Evolutionary conservation across 2,113 vertebrate species (phyloP).

Genomic region (Dipodomys ordii): DNA sequence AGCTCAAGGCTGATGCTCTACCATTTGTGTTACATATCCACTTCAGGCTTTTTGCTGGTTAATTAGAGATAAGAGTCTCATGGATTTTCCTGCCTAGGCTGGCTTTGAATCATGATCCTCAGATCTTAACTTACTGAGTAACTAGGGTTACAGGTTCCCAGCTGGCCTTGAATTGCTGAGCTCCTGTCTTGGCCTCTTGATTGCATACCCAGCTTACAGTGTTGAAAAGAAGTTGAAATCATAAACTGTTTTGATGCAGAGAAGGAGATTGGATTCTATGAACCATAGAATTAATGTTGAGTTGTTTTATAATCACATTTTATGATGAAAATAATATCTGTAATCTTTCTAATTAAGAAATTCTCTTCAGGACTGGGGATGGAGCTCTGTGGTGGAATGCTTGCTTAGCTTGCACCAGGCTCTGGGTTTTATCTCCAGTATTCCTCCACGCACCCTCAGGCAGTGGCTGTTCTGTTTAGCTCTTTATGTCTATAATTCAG

Average conservation of each 20-base stretch:
- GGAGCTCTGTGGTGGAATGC: background rate
- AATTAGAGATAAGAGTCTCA: too few relatives aligned
- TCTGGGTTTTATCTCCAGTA: background rate
- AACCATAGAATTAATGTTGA: slow-evolving; percentile 27
- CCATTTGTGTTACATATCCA: too few relatives aligned
- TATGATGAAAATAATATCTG: slow-evolving; percentile 1
- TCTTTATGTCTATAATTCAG: slow-evolving; percentile 20
- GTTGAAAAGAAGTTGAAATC: slow-evolving; percentile 20
- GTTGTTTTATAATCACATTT: slow-evolving; percentile 42
- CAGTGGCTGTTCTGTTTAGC: background rate
- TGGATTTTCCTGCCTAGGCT: too few relatives aligned
- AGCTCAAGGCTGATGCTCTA: too few relatives aligned
- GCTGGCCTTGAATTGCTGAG: too few relatives aligned
- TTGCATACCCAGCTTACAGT: too few relatives aligned
- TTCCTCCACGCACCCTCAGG: background rate
- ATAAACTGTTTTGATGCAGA: background rate
- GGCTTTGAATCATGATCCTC: too few relatives aligned
- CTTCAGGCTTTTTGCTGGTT: too few relatives aligned
- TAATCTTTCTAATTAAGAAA: slow-evolving; percentile 37
- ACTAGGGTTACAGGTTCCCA: too few relatives aligned
- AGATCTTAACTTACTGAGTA: too few relatives aligned
- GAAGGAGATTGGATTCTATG: background rate
- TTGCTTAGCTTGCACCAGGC: background rate
- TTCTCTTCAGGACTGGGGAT: background rate
- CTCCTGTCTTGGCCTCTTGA: too few relatives aligned